Evolutionary conservation across 2,113 vertebrate species (phyloP).

Genomic region (Xiphias gladius): DNA sequence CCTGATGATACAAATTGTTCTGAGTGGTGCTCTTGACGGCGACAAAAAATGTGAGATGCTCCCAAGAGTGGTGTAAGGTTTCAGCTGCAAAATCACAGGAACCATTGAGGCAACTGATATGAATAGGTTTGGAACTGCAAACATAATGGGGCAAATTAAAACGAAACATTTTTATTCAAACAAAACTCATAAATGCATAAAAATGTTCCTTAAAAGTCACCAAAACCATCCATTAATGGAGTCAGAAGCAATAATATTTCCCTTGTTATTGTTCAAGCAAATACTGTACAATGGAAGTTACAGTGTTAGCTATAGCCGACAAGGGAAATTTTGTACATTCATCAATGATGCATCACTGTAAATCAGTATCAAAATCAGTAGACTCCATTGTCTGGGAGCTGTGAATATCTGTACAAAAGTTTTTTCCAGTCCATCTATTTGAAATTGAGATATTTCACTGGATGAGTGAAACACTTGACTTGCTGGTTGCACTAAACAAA

Average conservation of each 20-base stretch:
- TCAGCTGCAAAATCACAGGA: constrained; percentile 31
- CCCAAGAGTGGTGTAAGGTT: background rate
- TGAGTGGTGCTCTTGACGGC: constrained; percentile 15
- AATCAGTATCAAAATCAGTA: background rate
- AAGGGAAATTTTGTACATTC: background rate
- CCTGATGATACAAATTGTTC: constrained; percentile 21
- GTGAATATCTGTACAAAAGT: no score
- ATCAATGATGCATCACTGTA: background rate
- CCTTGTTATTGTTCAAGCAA: background rate
- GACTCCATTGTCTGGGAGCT: no score
- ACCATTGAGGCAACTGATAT: constrained; percentile 5
- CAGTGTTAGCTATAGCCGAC: background rate
- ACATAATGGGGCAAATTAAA: no score
- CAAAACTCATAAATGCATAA: no score
- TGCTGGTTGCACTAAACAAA: no score
- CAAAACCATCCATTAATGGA: background rate
- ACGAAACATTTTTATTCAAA: no score
- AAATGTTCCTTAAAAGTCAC: background rate
- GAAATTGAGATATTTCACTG: no score
- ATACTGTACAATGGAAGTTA: background rate
- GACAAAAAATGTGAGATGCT: background rate
- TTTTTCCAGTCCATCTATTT: no score
- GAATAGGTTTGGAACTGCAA: background rate
- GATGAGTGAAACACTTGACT: no score
- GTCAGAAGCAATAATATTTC: background rate